Percentiles rank a stretch among this genome's conserved stretches.
These are phyloP conservation scores for Mythimna impura DNA, from an alignment of 2,888 invertebrate species.

Conservation along the genomic window DNA sequence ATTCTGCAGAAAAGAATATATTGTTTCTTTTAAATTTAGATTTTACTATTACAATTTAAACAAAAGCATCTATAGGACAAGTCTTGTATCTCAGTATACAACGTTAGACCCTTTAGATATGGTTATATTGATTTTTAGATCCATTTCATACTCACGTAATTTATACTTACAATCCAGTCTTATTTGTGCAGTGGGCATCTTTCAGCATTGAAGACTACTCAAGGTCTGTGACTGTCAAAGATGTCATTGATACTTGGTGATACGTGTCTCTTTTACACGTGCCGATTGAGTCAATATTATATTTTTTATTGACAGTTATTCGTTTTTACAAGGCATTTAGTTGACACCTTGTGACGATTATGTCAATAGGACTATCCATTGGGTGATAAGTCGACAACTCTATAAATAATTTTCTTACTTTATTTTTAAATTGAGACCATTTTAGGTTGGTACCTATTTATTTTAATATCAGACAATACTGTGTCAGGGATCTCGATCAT, in stretches of 20 bases:
- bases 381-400: neutral
- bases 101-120: neutral
- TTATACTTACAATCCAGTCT: constrained; percentile 1
- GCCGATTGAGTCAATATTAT: constrained; percentile 16
- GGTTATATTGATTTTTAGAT: neutral
- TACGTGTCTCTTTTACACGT: constrained; percentile 3
- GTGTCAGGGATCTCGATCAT: neutral
- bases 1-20: too few species aligned
- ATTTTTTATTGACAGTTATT: constrained; percentile 8
- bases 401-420: neutral
- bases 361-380: constrained; percentile 9
- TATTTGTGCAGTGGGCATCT: too few species aligned
- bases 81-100: neutral
- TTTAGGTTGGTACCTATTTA: neutral
- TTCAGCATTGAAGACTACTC: neutral
- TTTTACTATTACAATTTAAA: too few species aligned
- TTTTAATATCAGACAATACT: neutral
- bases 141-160: constrained; percentile 9
- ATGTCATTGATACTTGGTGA: constrained; percentile 1
- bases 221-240: neutral
- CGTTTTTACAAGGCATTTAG: neutral
- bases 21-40: too few species aligned
- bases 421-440: neutral
- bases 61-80: neutral
- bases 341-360: constrained; percentile 18